These are phyloP conservation scores for Montipora cactus DNA, from an alignment of 64 coral and sea anemone genomes.

Conservation along the genomic window DNA sequence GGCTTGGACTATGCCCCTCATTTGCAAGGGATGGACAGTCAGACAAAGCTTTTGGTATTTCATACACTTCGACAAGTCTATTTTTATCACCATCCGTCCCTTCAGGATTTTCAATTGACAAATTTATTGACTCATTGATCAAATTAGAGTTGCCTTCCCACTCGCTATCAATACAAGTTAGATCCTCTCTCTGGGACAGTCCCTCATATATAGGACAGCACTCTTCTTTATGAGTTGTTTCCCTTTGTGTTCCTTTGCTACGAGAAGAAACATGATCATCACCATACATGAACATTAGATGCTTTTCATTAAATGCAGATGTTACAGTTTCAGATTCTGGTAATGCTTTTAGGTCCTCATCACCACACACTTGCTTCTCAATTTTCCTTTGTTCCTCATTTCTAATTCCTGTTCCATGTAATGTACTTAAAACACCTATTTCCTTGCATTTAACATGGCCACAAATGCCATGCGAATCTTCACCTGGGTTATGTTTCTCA, in stretches of 20 bases:
- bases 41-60: background rate
- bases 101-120: background rate
- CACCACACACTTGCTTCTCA: background rate
- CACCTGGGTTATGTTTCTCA: background rate
- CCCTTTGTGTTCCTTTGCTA: background rate
- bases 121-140: background rate
- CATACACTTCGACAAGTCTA: background rate
- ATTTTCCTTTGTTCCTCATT: background rate
- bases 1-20: background rate
- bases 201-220: background rate
- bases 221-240: background rate
- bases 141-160: background rate
- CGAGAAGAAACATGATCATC: background rate
- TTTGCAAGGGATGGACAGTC: background rate
- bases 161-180: background rate
- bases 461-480: background rate
- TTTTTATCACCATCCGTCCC: background rate
- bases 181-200: background rate
- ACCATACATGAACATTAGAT: background rate
- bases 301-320: background rate
- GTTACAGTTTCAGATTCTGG: background rate
- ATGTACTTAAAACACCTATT: background rate
- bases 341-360: background rate
- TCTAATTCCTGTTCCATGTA: background rate
- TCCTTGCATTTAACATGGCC: background rate